Percentiles rank a stretch among this genome's conserved stretches.
These are phyloP conservation scores for Pangasianodon hypophthalmus DNA, from an alignment of 2,113 vertebrate genomes.

Conservation along the genomic window DNA sequence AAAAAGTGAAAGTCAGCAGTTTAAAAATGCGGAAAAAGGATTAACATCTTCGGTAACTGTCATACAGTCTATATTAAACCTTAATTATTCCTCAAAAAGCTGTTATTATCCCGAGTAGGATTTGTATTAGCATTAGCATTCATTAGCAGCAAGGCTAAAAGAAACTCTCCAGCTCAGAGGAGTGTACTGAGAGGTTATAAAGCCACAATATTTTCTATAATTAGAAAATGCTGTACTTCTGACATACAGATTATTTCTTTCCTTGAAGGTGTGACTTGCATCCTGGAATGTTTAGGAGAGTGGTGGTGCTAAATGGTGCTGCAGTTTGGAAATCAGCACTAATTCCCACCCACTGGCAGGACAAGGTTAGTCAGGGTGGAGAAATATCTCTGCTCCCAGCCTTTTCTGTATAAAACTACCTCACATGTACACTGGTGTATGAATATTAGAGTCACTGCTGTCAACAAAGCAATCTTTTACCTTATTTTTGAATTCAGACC, in stretches of 20 bases:
- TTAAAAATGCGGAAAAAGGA: no score
- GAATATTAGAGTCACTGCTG: not conserved
- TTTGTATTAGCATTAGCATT: not conserved
- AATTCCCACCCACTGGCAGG: not conserved
- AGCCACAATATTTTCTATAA: not conserved
- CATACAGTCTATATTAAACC: not conserved
- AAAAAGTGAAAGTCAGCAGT: not conserved
- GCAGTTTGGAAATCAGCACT: conserved; percentile 25
- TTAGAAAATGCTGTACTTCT: not conserved
- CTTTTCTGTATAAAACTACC: not conserved
- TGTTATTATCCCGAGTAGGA: not conserved
- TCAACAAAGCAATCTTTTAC: not conserved
- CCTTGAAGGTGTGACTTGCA: not conserved
- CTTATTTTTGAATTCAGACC: not conserved
- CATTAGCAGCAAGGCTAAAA: not conserved
- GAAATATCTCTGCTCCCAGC: not conserved
- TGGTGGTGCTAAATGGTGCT: not conserved
- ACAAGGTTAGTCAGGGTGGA: conserved; percentile 50
- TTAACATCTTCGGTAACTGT: not conserved
- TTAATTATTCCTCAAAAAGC: not conserved
- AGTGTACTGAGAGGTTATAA: not conserved
- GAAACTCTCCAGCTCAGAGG: not conserved
- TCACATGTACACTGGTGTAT: not conserved
- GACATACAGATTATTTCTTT: not conserved
- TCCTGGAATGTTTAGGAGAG: conserved; percentile 49